Evolutionary conservation across 1,140 invertebrate genomes (phyloP).

Genomic region (Parapsyche elsis): DNA sequence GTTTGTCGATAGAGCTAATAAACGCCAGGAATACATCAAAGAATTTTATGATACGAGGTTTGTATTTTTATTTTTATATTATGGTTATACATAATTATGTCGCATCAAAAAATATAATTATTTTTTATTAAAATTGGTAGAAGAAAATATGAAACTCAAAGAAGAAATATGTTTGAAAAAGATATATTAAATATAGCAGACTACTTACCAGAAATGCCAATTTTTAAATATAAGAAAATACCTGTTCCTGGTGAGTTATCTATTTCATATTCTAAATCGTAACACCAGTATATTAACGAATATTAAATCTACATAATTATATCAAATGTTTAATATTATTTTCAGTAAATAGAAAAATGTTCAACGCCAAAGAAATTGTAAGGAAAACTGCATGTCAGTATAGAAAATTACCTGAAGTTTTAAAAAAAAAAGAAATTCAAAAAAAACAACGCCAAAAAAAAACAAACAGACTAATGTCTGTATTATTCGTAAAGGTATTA

Average conservation of each 20-base stretch:
- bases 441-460: slow-evolving; percentile 64
- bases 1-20: slow-evolving; percentile 60
- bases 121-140: too few relatives aligned
- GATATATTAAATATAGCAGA: slow-evolving; percentile 1
- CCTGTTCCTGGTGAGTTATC: neutral
- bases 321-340: too few relatives aligned
- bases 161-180: slow-evolving; percentile 8
- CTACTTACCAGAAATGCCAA: neutral
- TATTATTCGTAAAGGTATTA: slow-evolving; percentile 64
- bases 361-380: slow-evolving; percentile 49
- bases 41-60: neutral
- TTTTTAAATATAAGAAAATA: neutral
- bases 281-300: too few relatives aligned
- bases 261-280: neutral
- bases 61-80: neutral
- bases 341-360: slow-evolving; percentile 41
- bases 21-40: slow-evolving; percentile 61
- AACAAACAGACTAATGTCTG: slow-evolving; percentile 65
- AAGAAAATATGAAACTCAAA: slow-evolving; percentile 30
- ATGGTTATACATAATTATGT: neutral
- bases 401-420: slow-evolving; percentile 63
- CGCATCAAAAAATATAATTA: too few relatives aligned
- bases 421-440: slow-evolving; percentile 61
- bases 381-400: slow-evolving; percentile 58
- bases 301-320: too few relatives aligned